Conservation (phyloP, 2,888 invertebrate species). For the Nysson spinosus region DNA sequence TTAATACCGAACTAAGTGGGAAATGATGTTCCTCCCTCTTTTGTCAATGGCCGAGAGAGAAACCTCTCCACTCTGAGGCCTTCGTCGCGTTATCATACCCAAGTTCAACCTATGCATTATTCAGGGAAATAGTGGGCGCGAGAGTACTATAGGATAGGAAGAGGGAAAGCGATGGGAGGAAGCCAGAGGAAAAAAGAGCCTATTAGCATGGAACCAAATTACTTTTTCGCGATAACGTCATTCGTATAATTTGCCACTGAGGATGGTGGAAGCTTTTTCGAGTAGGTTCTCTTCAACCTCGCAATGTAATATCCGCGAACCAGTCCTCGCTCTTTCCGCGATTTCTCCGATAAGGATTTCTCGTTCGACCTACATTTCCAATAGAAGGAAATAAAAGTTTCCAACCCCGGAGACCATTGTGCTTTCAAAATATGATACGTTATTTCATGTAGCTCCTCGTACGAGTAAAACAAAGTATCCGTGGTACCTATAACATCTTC, state of each 20-base stretch:
- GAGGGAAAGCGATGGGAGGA: slow-evolving; percentile 14
- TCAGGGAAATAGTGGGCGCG: slow-evolving; percentile 54
- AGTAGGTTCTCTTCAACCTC: slow-evolving; percentile 12
- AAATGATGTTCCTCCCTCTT: slow-evolving; percentile 65
- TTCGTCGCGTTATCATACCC: slow-evolving; percentile 61
- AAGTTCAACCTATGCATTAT: slow-evolving; percentile 67
- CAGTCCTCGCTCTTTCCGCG: slow-evolving; percentile 12
- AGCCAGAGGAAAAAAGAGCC: slow-evolving; percentile 52
- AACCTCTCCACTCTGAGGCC: slow-evolving; percentile 57
- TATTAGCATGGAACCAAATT: slow-evolving; percentile 73
- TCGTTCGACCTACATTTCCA: slow-evolving; percentile 33
- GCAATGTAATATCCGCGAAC: slow-evolving; percentile 27
- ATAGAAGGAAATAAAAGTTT: slow-evolving; percentile 36
- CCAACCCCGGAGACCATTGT: slow-evolving; percentile 16
- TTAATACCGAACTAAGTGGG: slow-evolving; percentile 69
- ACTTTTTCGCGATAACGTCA: slow-evolving; percentile 70
- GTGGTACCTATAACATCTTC: too few relatives aligned
- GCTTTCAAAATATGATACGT: slow-evolving; percentile 24
- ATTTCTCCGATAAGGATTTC: slow-evolving; percentile 35
- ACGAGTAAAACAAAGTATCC: slow-evolving; percentile 6
- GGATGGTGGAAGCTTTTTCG: slow-evolving; percentile 41
- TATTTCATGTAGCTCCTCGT: slow-evolving; percentile 16
- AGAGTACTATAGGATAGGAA: slow-evolving; percentile 11
- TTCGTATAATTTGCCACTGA: slow-evolving; percentile 62
- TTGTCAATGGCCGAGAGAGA: slow-evolving; percentile 52